These are phyloP conservation scores for Stenotaenia linearis DNA, from an alignment of 2,888 invertebrate genomes.

Conservation along the genomic window DNA sequence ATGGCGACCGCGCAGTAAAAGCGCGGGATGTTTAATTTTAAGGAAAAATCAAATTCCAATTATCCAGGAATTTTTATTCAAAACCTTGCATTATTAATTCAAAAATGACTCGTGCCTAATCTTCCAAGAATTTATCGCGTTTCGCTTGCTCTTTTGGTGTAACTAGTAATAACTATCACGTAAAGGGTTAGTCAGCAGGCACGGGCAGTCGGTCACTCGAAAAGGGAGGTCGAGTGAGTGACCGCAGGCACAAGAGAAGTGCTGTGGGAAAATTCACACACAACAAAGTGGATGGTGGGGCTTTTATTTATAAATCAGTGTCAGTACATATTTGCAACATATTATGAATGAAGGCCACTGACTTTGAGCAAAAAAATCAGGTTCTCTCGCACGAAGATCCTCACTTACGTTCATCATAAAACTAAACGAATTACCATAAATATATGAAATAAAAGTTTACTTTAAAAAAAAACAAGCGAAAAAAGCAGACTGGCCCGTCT, in stretches of 20 bases:
- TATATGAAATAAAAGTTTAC: no score
- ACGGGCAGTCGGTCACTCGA: constrained; percentile 26
- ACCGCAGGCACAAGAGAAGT: constrained; percentile 7
- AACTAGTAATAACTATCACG: constrained; percentile 7
- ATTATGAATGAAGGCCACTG: constrained; percentile 20
- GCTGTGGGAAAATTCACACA: constrained; percentile 26
- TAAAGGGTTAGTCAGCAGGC: constrained; percentile 5
- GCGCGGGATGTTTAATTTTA: background rate
- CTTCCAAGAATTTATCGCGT: background rate
- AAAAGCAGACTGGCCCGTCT: background rate
- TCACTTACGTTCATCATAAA: background rate
- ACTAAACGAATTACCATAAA: background rate
- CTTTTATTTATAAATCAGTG: constrained; percentile 24
- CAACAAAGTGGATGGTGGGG: constrained; percentile 23
- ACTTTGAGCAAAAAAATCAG: background rate
- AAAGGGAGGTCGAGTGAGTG: constrained; percentile 23
- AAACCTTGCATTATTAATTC: background rate
- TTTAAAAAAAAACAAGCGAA: background rate
- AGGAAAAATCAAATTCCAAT: no score
- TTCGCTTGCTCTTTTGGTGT: background rate
- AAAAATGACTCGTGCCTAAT: background rate
- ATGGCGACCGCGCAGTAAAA: background rate
- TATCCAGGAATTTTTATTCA: background rate
- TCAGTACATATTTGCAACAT: constrained; percentile 16
- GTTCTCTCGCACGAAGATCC: background rate